Evolutionary conservation across 1,140 invertebrate genomes (phyloP).

Genomic region (Drosophila lini): DNA sequence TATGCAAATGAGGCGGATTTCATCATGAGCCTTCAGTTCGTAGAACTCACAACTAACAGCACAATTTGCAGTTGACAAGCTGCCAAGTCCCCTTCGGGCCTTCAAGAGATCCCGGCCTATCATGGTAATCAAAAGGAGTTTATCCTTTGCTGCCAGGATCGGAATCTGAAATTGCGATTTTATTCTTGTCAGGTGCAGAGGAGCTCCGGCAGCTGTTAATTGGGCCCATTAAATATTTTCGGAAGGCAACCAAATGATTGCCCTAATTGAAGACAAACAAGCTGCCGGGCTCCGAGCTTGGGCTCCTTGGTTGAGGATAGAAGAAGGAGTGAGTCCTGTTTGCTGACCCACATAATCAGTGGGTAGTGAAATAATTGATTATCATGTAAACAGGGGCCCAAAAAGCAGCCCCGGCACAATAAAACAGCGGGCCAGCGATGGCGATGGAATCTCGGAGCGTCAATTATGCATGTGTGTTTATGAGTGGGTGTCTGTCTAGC

Average conservation of each 20-base stretch:
- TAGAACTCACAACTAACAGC: conserved; percentile 26
- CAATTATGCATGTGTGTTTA: conserved; percentile 32
- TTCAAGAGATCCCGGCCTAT: background rate
- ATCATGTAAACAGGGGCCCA: conserved; percentile 63
- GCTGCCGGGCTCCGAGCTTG: background rate
- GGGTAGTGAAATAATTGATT: conserved; percentile 81
- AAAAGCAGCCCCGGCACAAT: conserved; percentile 47
- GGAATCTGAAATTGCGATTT: conserved; percentile 6
- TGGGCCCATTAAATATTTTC: conserved; percentile 23
- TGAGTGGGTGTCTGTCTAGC: conserved; percentile 31
- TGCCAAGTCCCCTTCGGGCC: background rate
- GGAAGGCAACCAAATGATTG: conserved; percentile 20
- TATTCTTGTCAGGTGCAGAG: conserved; percentile 27
- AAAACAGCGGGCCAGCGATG: conserved; percentile 41
- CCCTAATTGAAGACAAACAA: conserved; percentile 68
- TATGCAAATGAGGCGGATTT: conserved; percentile 47
- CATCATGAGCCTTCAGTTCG: conserved; percentile 1
- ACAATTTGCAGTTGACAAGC: conserved; percentile 44
- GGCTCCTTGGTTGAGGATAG: background rate
- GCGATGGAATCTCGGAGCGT: conserved; percentile 59
- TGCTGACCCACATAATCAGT: conserved; percentile 78
- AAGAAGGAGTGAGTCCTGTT: conserved; percentile 26
- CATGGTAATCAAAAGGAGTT: conserved; percentile 1
- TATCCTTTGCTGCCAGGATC: background rate
- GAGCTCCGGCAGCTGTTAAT: conserved; percentile 18